phyloP scores from a whole-genome alignment of 2,113 vertebrate genomes.

The Peucedramus taeniatus region DNA sequence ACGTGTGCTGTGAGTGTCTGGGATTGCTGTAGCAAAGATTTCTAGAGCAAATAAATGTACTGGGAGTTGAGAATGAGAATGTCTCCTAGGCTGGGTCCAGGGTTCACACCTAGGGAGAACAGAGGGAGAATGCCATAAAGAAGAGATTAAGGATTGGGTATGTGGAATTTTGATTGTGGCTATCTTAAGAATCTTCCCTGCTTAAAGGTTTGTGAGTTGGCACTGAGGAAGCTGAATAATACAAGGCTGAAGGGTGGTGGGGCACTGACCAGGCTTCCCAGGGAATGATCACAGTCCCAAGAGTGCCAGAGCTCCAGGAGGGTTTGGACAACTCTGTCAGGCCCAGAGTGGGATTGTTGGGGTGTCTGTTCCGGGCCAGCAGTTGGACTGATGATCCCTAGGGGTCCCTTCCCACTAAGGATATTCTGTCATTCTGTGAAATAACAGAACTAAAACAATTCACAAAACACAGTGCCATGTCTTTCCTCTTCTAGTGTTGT shows the following conservation, averaged over 20 bases:
- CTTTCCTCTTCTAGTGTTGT: background rate
- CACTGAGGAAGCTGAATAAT: background rate
- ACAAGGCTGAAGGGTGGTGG: background rate
- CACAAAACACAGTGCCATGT: background rate
- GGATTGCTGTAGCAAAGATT: background rate
- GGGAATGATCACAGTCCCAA: background rate
- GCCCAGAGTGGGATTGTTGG: background rate
- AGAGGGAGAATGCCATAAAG: background rate
- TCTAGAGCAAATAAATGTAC: background rate
- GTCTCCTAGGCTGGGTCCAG: background rate
- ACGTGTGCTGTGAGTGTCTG: accelerated
- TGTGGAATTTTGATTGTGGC: background rate
- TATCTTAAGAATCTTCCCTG: background rate
- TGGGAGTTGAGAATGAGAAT: background rate
- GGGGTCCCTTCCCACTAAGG: background rate
- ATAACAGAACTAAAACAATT: background rate
- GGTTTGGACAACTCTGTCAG: accelerated
- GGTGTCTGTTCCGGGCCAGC: background rate
- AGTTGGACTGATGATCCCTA: background rate
- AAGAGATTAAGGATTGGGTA: background rate
- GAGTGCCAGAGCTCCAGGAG: background rate
- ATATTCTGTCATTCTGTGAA: background rate
- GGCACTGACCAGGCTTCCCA: background rate
- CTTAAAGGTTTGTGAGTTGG: background rate
- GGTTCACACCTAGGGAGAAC: background rate